These are phyloP conservation scores for Nannobrachium achirus DNA, from an alignment of 2,113 vertebrate genomes.

Conservation along the genomic window DNA sequence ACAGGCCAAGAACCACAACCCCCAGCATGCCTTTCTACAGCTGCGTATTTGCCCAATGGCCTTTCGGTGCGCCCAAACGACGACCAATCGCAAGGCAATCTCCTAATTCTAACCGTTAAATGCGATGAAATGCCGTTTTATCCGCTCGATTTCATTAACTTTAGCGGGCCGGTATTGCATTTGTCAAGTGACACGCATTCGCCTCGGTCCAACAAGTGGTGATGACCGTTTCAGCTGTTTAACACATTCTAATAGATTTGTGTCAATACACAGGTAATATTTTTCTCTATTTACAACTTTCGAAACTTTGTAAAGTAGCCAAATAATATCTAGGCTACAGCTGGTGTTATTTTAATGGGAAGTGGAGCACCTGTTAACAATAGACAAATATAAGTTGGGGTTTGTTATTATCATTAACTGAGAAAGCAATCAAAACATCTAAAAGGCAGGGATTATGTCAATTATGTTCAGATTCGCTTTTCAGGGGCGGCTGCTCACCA, in stretches of 20 bases:
- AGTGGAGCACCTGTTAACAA: no score
- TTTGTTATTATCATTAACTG: no score
- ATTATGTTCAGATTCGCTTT: slow-evolving; percentile 4
- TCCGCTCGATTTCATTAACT: slow-evolving; percentile 21
- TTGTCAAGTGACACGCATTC: slow-evolving; percentile 21
- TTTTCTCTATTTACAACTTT: not conserved
- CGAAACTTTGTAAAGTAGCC: no score
- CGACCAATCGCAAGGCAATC: slow-evolving; percentile 49
- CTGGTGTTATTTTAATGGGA: no score
- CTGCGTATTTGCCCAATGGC: slow-evolving; percentile 55
- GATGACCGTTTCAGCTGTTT: slow-evolving; percentile 8
- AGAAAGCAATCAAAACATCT: no score
- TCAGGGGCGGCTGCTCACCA: slow-evolving; percentile 45
- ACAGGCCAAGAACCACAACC: slow-evolving; percentile 56
- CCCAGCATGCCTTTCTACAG: slow-evolving; percentile 55
- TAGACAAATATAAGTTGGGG: no score
- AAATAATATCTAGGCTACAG: no score
- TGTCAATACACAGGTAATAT: slow-evolving; percentile 56
- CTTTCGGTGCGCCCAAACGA: slow-evolving; percentile 39
- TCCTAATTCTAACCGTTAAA: slow-evolving; percentile 56
- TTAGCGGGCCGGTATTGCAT: slow-evolving; percentile 23
- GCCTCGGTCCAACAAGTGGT: slow-evolving; percentile 45
- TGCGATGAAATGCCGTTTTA: slow-evolving; percentile 38
- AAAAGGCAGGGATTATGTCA: not conserved
- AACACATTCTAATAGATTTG: slow-evolving; percentile 44